Evolutionary conservation across 2,888 invertebrate genomes (phyloP).

Genomic region (Nephrotoma guestfalica): DNA sequence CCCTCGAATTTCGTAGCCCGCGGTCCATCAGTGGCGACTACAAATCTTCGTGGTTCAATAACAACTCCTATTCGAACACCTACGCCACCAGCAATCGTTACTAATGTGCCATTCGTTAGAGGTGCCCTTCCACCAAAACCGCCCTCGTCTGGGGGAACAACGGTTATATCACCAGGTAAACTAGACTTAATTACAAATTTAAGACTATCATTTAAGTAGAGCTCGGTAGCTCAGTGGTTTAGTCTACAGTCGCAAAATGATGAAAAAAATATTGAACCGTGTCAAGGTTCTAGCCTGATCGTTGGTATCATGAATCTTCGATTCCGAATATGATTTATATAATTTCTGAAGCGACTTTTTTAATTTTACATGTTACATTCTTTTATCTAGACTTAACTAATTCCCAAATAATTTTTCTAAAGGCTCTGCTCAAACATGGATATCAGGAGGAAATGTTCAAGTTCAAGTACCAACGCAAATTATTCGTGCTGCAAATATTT

Average conservation of each 20-base stretch:
- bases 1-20: conserved; percentile 27
- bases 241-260: background rate
- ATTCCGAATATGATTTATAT: background rate
- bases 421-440: conserved; percentile 27
- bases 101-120: conserved; percentile 24
- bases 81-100: conserved; percentile 16
- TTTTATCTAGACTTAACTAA: background rate
- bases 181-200: background rate
- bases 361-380: background rate
- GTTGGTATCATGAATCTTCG: background rate
- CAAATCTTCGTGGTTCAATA: conserved; percentile 21
- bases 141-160: conserved; percentile 23
- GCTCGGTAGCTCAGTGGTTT: background rate
- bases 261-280: background rate
- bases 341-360: background rate
- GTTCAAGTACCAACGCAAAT: conserved; percentile 21
- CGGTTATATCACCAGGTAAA: conserved; percentile 24
- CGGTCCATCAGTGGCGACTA: conserved; percentile 25
- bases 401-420: background rate
- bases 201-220: background rate
- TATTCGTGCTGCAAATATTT: conserved; percentile 25
- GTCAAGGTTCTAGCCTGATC: background rate
- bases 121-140: conserved; percentile 21
- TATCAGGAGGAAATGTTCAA: conserved; percentile 22
- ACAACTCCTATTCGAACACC: conserved; percentile 26